Base-by-base conservation (phyloP, 2,888 invertebrate species). In the Salticus scenicus region DNA sequence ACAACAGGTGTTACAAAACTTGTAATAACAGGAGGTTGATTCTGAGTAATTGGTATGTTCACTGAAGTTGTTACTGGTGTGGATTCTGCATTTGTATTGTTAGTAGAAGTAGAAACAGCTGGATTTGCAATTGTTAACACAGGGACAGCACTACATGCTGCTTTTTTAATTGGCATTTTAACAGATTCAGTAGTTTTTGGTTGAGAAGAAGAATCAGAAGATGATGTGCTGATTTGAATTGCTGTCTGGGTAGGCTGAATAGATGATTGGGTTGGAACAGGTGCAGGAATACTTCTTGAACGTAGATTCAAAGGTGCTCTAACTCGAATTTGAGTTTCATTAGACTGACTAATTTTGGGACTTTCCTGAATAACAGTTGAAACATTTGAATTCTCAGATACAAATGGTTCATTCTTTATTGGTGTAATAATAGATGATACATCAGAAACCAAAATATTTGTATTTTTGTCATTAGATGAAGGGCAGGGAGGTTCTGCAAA, bases 291-390 rank as follows among this genome's bases (percentile, higher is more conserved):
- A 66, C 66, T 66, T 31, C 73, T 77, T 14, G 77, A 72, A n/a
- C 77, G 72, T 24, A 83, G 47, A 47, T 31, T 76, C 51, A 75
- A 42, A 27, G 70, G 47, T 17, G 73, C 42, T 30, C 67, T 42
- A 31, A 31, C 76, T 24, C 33, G 14, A 10, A 33, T 30, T 24
- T 28, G 17, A 41, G 28, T 72, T 30, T 83, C 77, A 74, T 12
- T 74, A 69, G 67, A 7, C n/a, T 37, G 72, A 17, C 2, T 30
- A 24, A 17, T 67, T 77, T 83, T 84, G 8, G 84, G 74, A 73
- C 74, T 78, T 31, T 84, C 84, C 42, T 84, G 84, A 69, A 84
- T 84, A n/a, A 83, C 83, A 20, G 82, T 76, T 5, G 76, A 42
- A 7, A 37, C 33, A 67, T 57, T 14, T n/a, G 47, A 27, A 27